These are phyloP conservation scores for Larimichthys polyactis DNA, from an alignment of 2,113 vertebrate species.

Conservation along the genomic window DNA sequence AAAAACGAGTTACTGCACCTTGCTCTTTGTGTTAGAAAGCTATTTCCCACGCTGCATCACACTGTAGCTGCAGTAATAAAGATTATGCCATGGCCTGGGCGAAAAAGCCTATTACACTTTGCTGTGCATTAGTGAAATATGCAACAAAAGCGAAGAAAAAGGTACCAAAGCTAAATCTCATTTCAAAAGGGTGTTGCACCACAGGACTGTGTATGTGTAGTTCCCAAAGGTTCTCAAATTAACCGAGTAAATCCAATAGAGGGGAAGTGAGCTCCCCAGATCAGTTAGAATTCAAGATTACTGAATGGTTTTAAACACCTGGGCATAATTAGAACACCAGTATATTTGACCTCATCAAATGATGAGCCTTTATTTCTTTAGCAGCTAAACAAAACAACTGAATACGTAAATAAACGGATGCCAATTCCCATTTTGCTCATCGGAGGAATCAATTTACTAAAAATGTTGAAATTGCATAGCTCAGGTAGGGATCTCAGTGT, in stretches of 20 bases:
- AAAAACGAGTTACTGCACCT: neutral
- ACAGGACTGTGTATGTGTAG: conserved; percentile 10
- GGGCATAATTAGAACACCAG: conserved; percentile 8
- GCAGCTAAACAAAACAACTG: neutral
- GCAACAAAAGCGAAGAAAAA: conserved; percentile 40
- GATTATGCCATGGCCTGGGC: conserved; percentile 27
- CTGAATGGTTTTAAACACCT: conserved; percentile 34
- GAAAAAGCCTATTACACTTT: conserved; percentile 40
- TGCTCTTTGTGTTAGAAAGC: conserved; percentile 13
- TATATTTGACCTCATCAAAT: neutral
- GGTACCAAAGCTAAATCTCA: conserved; percentile 39
- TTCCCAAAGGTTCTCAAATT: conserved; percentile 33
- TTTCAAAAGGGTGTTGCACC: conserved; percentile 40
- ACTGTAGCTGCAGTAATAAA: conserved; percentile 48
- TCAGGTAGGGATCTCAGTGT: neutral
- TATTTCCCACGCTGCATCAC: conserved; percentile 24
- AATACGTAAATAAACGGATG: neutral
- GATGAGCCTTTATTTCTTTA: neutral
- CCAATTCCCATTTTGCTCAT: neutral
- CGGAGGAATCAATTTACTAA: neutral
- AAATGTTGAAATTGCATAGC: neutral
- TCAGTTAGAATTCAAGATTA: conserved; percentile 20
- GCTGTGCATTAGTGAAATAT: conserved; percentile 61
- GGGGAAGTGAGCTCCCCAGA: conserved; percentile 1
- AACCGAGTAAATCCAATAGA: conserved; percentile 48